phyloP scores from a whole-genome alignment of 2,888 invertebrate genomes.

The Vanessa cardui region DNA sequence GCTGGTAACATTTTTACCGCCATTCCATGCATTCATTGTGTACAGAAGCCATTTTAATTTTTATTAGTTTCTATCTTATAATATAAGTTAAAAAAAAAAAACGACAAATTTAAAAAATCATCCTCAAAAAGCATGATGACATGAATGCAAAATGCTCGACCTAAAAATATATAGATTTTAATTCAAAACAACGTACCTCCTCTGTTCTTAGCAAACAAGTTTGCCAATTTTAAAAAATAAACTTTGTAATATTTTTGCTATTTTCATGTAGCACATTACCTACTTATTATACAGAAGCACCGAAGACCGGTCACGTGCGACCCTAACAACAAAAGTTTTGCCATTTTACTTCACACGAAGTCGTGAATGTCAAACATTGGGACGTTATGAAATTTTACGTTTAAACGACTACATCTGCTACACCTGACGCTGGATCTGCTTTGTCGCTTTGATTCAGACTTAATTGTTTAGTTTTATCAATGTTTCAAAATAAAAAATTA shows the following conservation, averaged over 20 bases:
- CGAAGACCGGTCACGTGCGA: conserved; percentile 57
- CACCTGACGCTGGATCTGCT: conserved; percentile 18
- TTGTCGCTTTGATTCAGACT: not conserved
- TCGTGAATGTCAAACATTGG: conserved; percentile 47
- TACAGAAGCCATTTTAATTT: too few relatives aligned
- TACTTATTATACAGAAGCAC: conserved; percentile 12
- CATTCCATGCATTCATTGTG: too few relatives aligned
- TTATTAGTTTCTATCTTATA: too few relatives aligned
- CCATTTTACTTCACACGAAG: conserved; percentile 48
- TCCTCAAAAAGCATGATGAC: too few relatives aligned
- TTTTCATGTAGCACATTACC: conserved; percentile 15
- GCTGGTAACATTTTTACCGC: too few relatives aligned
- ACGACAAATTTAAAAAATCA: too few relatives aligned
- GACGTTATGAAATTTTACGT: conserved; percentile 38
- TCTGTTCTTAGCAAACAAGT: not conserved
- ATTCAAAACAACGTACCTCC: not conserved
- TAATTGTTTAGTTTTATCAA: conserved; percentile 1
- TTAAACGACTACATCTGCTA: conserved; percentile 34
- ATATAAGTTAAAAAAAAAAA: too few relatives aligned
- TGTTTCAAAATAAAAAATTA: not conserved
- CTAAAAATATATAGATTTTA: not conserved
- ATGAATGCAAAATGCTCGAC: too few relatives aligned
- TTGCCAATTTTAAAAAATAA: conserved; percentile 4
- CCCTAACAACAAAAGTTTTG: conserved; percentile 65
- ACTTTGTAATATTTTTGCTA: conserved; percentile 7